phyloP scores from a whole-genome alignment of 2,888 invertebrate genomes.

The Philonicus albiceps region DNA sequence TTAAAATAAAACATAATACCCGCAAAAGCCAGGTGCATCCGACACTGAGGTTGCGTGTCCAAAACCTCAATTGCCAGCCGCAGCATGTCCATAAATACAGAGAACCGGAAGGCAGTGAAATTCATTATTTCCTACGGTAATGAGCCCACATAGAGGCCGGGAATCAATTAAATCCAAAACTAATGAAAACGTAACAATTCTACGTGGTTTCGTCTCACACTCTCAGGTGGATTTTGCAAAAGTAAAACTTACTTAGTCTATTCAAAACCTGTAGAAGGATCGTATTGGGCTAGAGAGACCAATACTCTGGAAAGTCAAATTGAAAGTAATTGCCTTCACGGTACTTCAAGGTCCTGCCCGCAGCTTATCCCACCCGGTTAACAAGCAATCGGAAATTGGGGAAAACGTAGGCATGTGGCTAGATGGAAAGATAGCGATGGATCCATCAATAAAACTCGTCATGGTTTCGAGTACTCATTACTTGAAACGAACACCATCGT shows the following conservation, averaged over 20 bases:
- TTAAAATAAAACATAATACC: not conserved
- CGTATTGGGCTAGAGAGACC: not conserved
- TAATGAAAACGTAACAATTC: constrained; percentile 28
- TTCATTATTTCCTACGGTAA: constrained; percentile 24
- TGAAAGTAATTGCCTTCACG: constrained; percentile 26
- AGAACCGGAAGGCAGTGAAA: constrained; percentile 22
- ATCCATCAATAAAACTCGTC: constrained; percentile 19
- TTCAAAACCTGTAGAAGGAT: not conserved
- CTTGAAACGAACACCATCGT: not conserved
- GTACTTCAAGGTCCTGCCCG: not conserved
- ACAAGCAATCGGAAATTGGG: constrained; percentile 15
- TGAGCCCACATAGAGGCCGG: constrained; percentile 16
- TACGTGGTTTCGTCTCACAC: not conserved
- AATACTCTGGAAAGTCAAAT: not conserved
- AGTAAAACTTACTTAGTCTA: not conserved
- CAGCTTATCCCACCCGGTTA: not conserved
- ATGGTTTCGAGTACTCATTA: constrained; percentile 18
- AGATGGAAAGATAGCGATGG: not conserved
- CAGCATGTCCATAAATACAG: not conserved
- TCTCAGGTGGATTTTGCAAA: not conserved
- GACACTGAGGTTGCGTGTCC: not conserved
- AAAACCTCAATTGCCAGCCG: not conserved
- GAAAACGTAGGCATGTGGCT: not conserved
- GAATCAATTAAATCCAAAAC: constrained; percentile 32
- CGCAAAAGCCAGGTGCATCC: not conserved